Evolutionary conservation across 2,888 invertebrate genomes (phyloP), one percentile per base, ranked within the genome.

Genomic region (Steromphala cineraria): DNA sequence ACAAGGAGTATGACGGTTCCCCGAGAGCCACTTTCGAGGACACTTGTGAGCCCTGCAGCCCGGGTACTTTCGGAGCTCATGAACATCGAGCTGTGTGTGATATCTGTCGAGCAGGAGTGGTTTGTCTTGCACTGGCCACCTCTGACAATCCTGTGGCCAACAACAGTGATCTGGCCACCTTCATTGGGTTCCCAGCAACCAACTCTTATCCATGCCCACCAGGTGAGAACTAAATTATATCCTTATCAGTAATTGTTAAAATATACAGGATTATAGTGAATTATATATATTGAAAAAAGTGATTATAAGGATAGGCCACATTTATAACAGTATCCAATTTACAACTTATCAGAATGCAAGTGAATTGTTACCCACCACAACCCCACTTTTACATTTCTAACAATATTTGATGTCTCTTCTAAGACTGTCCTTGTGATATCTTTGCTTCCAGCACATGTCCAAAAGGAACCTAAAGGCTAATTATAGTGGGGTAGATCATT

Each of bases 51-150:
- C 90, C 91, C 0, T 93, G 93, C 80, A 84, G 84, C 21, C 90
- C 91, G 0, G 93, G 93, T 24, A 88, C 86, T 36, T 93, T 89
- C 84, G 92, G 93, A 21, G 90, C 90, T 31, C 86, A 91, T 21
- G 83, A 87, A 15, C 85, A 90, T 77, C 87, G 92, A 4, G 84
- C 85, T 15, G 86, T 85, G 10, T 93, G 93, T 87, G 71, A 82
- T 15, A 86, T 89, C 5, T 93, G 93, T 84, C 85, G 90, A n/a
- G 91, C 92, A 7, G 92, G 92, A 21, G 91, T 92, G 56, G 92
- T 93, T 62, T 93, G 93, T 82, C 84, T 89, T 62, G 87, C 84
- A 13, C 80, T 80, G 36, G 90, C 93, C 1, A 91, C 90, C 1
- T 90, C 91, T 1, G 93, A 93, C 80, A 77, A 85, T 13, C 92